These are phyloP conservation scores for Mycteria americana DNA, from an alignment of 2,797 vertebrate species.

Conservation along the genomic window DNA sequence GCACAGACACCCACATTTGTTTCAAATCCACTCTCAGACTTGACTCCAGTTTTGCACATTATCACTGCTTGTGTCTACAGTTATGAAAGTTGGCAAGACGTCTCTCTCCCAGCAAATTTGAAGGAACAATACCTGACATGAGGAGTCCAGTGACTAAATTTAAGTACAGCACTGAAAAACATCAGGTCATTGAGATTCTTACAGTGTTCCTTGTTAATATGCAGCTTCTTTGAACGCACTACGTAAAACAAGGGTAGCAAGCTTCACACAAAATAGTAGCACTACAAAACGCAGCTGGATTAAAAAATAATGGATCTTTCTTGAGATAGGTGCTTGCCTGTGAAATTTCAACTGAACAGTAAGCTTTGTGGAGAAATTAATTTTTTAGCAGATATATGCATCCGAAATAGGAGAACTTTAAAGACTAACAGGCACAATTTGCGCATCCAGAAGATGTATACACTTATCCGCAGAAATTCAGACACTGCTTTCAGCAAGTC, in stretches of 20 bases:
- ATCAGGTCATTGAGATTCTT: background rate
- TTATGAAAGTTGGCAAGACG: background rate
- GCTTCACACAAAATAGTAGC: background rate
- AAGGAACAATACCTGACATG: background rate
- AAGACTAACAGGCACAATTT: background rate
- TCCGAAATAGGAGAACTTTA: background rate
- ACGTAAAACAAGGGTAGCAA: background rate
- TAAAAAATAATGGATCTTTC: background rate
- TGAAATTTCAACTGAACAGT: background rate
- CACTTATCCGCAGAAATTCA: background rate
- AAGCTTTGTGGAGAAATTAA: background rate
- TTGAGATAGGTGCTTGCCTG: background rate
- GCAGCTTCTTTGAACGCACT: background rate
- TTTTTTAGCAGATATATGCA: background rate
- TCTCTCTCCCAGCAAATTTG: background rate
- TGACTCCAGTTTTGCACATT: background rate
- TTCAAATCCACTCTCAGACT: background rate
- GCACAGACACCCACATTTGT: background rate
- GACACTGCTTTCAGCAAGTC: background rate
- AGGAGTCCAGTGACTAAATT: background rate
- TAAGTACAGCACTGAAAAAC: background rate
- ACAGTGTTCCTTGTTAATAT: background rate
- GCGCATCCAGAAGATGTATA: background rate
- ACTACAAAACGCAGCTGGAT: background rate
- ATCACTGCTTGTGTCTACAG: background rate